Base-by-base conservation (phyloP, 2,797 vertebrate species). In the Enteromius anoplus region DNA sequence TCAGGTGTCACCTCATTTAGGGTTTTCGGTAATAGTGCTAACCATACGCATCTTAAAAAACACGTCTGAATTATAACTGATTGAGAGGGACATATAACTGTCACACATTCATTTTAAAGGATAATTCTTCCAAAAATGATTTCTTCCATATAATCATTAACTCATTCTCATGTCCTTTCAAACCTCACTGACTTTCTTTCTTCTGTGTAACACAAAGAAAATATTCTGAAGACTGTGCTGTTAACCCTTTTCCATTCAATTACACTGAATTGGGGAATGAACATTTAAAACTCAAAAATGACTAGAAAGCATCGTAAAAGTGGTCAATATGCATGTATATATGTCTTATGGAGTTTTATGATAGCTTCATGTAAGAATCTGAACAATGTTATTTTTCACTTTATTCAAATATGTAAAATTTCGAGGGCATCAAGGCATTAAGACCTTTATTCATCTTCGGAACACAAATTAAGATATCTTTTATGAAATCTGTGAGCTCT, bases 1-100 rank as follows among this genome's bases (percentile, higher is more conserved):
- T 92, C 90, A 91, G 91, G 90, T 90, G 91, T 53, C 89, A 51
- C 75, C 81, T 86, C 84, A 80, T 88, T 87, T 87, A 58, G 77
- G 49, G 84, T 32, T 37, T 62, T 90, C 85, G 89, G 90, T 86
- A 86, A 89, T 87, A 91, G 89, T 84, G 6, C 29, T 1, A 1
- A 70, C 26, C 2, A 64, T 71, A 32, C 42, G 14, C 73, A 71
- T 70, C 75, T 37, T 68, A n/a, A 70, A 42, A 83, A 83, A 83
- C 32, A 23, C 58, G 21, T 21, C 23, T 60, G 29, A 47, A 40
- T 8, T 8, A 75, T 21, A 53, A 60, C 21, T 23, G 8, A 58
- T 55, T 6, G 62, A 19, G 53, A 66, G 60, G 37, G 72, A 29
- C 40, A 29, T 47, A 21, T 51, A 70, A 14, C 26, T 10, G 8